Conservation (phyloP, 2,888 invertebrate genomes). For the Thyatira batis region DNA sequence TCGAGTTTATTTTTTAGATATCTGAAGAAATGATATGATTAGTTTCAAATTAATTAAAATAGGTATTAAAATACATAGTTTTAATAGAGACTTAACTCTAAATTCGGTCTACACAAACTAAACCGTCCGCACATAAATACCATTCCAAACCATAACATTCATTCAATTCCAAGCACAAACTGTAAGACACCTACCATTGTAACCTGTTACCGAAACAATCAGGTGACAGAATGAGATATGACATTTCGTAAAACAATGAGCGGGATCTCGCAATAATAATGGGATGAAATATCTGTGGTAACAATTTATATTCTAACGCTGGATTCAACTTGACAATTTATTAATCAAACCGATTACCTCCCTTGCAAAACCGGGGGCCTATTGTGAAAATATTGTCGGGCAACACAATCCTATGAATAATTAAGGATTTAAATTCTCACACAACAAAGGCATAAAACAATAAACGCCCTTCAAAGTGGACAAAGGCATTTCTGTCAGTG, state of each 20-base stretch:
- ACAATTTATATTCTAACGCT: constrained; percentile 80
- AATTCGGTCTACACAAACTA: not conserved
- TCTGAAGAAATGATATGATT: too few relatives aligned
- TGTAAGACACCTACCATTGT: constrained; percentile 48
- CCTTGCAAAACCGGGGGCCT: constrained; percentile 69
- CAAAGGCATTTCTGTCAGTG: constrained; percentile 75
- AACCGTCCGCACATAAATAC: not conserved
- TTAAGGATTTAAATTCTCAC: constrained; percentile 81
- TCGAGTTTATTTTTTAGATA: too few relatives aligned
- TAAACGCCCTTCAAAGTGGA: constrained; percentile 76
- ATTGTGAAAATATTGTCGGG: constrained; percentile 81
- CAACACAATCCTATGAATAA: constrained; percentile 82
- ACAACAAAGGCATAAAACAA: constrained; percentile 80
- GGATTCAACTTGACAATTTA: constrained; percentile 83
- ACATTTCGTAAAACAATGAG: constrained; percentile 80
- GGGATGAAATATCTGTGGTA: constrained; percentile 80
- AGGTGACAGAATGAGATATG: constrained; percentile 80
- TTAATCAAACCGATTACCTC: constrained; percentile 82
- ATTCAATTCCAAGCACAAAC: constrained; percentile 40
- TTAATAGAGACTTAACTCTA: too few relatives aligned
- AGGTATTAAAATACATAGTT: too few relatives aligned
- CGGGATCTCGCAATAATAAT: constrained; percentile 73
- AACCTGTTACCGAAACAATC: constrained; percentile 67
- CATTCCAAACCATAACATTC: constrained; percentile 25
- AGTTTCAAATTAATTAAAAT: too few relatives aligned